phyloP scores from a whole-genome alignment of 2,113 vertebrate species.

The Malurus alboscapulatus region DNA sequence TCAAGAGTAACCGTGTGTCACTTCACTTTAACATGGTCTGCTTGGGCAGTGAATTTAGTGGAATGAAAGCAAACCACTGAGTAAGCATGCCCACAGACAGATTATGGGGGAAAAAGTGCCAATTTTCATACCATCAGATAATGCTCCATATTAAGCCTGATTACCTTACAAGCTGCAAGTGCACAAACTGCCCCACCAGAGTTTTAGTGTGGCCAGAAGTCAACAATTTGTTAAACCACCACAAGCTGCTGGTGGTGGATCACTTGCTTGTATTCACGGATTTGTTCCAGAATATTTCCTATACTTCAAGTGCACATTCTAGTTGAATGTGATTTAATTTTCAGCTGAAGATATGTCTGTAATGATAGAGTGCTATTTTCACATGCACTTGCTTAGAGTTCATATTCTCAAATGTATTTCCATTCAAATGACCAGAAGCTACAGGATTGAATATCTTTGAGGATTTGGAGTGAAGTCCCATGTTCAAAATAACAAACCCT shows the following conservation, averaged over 20 bases:
- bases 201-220: not conserved
- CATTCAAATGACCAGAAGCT: not conserved
- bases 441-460: not conserved
- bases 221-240: not conserved
- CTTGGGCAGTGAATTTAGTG: not conserved
- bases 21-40: not conserved
- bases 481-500: not conserved
- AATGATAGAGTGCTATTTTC: not conserved
- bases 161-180: not conserved
- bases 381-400: not conserved
- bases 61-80: not conserved
- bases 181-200: not conserved
- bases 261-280: not conserved
- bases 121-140: not conserved
- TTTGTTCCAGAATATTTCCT: not conserved
- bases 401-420: not conserved
- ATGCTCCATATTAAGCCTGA: not conserved
- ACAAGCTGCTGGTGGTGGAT: not conserved
- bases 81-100: not conserved
- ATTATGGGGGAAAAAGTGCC: not conserved
- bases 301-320: not conserved
- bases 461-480: not conserved
- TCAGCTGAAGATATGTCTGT: not conserved
- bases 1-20: not conserved
- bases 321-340: not conserved